Evolutionary conservation across 1,140 invertebrate genomes (phyloP).

Genomic region (Rhagoletis zephyria): DNA sequence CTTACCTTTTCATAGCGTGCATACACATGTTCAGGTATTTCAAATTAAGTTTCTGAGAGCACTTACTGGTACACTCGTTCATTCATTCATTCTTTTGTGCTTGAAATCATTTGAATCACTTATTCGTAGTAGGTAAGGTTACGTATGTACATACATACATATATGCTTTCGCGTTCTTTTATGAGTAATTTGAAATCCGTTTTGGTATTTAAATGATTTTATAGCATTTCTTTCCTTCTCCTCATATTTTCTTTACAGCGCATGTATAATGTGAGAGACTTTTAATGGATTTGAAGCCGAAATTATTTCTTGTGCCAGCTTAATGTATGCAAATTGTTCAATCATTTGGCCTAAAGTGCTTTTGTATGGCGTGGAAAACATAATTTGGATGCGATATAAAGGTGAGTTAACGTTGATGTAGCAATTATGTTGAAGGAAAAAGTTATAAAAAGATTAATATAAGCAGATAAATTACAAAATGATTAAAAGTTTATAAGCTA

Average conservation of each 20-base stretch:
- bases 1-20: not conserved
- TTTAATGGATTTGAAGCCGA: not conserved
- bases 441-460: not conserved
- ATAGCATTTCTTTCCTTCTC: not conserved
- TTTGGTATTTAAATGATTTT: conserved; percentile 46
- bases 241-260: conserved; percentile 18
- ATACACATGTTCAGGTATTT: not conserved
- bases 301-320: not conserved
- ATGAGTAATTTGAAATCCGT: conserved; percentile 25
- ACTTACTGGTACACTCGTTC: not conserved
- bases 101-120: not conserved
- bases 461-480: not conserved
- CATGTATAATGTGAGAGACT: conserved; percentile 13
- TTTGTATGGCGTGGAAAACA: not conserved
- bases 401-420: conserved; percentile 28
- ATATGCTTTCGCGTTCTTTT: not conserved
- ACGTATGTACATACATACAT: not conserved
- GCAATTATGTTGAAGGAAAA: not conserved
- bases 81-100: not conserved
- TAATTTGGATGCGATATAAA: not conserved
- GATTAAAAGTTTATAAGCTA: not conserved
- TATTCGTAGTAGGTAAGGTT: not conserved
- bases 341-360: conserved; percentile 38
- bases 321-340: conserved; percentile 49
- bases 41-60: conserved; percentile 13